phyloP scores from a whole-genome alignment of 2,113 vertebrate species.

The Ciconia maguari region DNA sequence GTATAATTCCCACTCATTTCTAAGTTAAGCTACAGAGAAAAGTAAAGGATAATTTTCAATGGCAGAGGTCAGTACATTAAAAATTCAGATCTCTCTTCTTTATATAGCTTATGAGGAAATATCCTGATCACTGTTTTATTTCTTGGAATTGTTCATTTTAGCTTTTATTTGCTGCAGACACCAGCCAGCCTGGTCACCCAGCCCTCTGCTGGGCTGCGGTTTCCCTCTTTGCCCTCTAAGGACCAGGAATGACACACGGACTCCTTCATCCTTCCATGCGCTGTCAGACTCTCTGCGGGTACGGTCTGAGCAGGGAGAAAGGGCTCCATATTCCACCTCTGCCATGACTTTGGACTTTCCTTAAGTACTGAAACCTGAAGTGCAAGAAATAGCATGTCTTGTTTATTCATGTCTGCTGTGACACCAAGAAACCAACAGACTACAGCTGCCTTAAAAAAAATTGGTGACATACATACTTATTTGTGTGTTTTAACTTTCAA shows the following conservation, averaged over 20 bases:
- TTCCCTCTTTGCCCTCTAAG: not conserved
- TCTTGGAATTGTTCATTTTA: not conserved
- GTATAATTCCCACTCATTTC: conserved; percentile 22
- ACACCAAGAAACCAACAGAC: not conserved
- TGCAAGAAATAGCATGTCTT: not conserved
- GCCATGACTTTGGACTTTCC: not conserved
- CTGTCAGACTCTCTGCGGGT: not conserved
- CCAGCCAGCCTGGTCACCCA: not conserved
- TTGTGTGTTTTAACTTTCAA: not conserved
- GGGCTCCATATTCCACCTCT: not conserved
- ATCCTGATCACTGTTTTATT: not conserved
- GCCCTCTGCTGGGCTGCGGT: not conserved
- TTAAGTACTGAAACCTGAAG: not conserved
- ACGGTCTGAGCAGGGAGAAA: not conserved
- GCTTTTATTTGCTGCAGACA: not conserved
- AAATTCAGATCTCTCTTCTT: not conserved
- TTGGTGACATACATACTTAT: not conserved
- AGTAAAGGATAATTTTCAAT: not conserved
- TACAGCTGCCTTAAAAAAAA: not conserved
- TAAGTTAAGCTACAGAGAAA: not conserved
- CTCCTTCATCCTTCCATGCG: not conserved
- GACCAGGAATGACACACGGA: not conserved
- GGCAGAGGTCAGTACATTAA: not conserved
- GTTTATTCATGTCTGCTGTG: not conserved
- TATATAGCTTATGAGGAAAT: not conserved